Base-by-base conservation (phyloP, 1,140 invertebrate species). In the Tetranychus urticae region DNA sequence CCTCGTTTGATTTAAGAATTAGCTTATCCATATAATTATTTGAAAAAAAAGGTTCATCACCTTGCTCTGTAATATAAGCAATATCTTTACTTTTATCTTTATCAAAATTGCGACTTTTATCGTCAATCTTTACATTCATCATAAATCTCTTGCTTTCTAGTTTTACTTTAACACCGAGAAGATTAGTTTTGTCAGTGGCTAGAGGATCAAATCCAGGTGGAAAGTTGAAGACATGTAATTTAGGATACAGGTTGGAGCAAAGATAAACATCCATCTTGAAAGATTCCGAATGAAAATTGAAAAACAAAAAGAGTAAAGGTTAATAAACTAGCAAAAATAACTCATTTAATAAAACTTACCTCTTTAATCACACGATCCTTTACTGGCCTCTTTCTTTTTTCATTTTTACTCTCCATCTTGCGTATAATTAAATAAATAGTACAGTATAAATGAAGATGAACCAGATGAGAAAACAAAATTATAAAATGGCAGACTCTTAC, bases 211-310 rank as follows among this genome's bases (percentile, higher is more conserved):
- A 54, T 14, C 47, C 37, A 42, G 23, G 13, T n/a, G 48, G 47
- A 58, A 52, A 60, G 14, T 60, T 42, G 47, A 60, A 60, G 6
- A 60, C 34, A 42, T 50, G 37, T 23, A 60, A 54, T 10, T 60
- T 59, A 12, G 39, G n/a, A 14, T 6, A 5, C 7, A 59, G 45
- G 23, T 37, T 45, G 8, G 13, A 14, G 31, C 8, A 14, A 8
- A 59, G 5, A 33, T 31, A 59, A 14, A 59, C 58, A 31, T 59
- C 58, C 58, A 59, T 48, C 46, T 59, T 35, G n/a, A 33, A 23
- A 52, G 31, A 33, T 52, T 2, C 7, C n/a, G n/a, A 52, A 6
- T n/a, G 3, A 4, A 23, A 23, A 23, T 8, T n/a, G 7, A n/a
- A n/a, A n/a, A 52, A n/a, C 5, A 52, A 52, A 31, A 23, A 52